Conservation (phyloP, 2,113 vertebrate genomes). For the Macrotus californicus region DNA sequence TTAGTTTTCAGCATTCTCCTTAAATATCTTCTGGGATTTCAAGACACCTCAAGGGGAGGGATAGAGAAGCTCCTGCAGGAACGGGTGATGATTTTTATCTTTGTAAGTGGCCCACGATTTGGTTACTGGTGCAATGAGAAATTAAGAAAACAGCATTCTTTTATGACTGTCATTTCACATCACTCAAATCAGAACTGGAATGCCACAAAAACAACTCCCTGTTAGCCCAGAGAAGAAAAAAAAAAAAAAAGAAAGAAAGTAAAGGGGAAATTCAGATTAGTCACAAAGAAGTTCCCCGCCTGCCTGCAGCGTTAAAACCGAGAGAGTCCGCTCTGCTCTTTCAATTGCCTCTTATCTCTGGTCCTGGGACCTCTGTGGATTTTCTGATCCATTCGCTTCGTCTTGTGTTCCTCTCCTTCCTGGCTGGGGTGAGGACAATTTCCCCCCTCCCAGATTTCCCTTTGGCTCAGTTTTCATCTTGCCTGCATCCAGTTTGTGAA, state of each 20-base stretch:
- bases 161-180: conserved; percentile 63
- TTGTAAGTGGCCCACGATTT: conserved; percentile 45
- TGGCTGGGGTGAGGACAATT: background rate
- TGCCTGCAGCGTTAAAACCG: conserved; percentile 77
- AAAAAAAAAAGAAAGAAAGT: conserved; percentile 76
- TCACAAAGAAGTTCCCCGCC: conserved; percentile 86
- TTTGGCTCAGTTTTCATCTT: background rate
- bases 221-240: conserved; percentile 73
- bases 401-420: background rate
- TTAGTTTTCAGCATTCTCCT: background rate
- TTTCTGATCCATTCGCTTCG: background rate
- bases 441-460: background rate
- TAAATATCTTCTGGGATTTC: background rate
- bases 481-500: background rate
- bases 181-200: conserved; percentile 82
- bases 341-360: conserved; percentile 61
- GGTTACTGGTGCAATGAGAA: conserved; percentile 56
- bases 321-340: conserved; percentile 68
- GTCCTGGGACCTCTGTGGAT: conserved; percentile 29
- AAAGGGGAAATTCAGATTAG: conserved; percentile 85
- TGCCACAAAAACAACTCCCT: conserved; percentile 81
- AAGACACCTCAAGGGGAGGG: background rate
- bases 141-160: conserved; percentile 63
- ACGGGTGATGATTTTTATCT: conserved; percentile 30
- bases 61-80: background rate